Conservation (phyloP, 2,888 invertebrate genomes). For the Onchidella celtica region DNA sequence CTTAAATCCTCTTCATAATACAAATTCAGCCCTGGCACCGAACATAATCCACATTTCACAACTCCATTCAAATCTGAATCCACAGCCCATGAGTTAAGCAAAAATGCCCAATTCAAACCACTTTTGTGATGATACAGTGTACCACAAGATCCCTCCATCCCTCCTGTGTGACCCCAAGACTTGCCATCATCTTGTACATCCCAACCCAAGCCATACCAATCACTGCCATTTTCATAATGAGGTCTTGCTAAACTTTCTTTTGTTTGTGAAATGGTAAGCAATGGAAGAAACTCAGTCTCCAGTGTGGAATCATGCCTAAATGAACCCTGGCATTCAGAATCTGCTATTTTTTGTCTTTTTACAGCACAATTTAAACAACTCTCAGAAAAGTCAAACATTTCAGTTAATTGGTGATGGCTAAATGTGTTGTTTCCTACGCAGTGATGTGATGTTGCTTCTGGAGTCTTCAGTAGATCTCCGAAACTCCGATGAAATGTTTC, state of each 20-base stretch:
- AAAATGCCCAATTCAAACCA: conserved; percentile 72
- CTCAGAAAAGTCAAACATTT: too few relatives aligned
- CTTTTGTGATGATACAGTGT: conserved; percentile 66
- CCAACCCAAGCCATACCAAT: conserved; percentile 76
- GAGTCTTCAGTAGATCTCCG: too few relatives aligned
- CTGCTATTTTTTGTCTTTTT: too few relatives aligned
- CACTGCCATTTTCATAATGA: conserved; percentile 58
- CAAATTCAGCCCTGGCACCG: conserved; percentile 53
- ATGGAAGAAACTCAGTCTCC: not conserved
- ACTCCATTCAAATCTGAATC: conserved; percentile 74
- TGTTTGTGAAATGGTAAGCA: conserved; percentile 53
- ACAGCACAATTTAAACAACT: too few relatives aligned
- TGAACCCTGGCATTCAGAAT: too few relatives aligned
- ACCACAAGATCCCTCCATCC: conserved; percentile 76
- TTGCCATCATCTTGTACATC: conserved; percentile 70
- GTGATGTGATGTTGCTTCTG: too few relatives aligned
- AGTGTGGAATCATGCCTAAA: too few relatives aligned
- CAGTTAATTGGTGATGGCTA: too few relatives aligned
- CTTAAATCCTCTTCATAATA: conserved; percentile 42
- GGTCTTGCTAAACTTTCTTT: conserved; percentile 63
- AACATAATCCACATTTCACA: conserved; percentile 66
- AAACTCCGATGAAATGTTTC: too few relatives aligned
- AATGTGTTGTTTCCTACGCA: too few relatives aligned
- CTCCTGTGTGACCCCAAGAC: conserved; percentile 75
- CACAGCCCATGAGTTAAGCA: conserved; percentile 73